Evolutionary conservation across 1,140 invertebrate genomes (phyloP).

Genomic region (Triops longicaudatus): DNA sequence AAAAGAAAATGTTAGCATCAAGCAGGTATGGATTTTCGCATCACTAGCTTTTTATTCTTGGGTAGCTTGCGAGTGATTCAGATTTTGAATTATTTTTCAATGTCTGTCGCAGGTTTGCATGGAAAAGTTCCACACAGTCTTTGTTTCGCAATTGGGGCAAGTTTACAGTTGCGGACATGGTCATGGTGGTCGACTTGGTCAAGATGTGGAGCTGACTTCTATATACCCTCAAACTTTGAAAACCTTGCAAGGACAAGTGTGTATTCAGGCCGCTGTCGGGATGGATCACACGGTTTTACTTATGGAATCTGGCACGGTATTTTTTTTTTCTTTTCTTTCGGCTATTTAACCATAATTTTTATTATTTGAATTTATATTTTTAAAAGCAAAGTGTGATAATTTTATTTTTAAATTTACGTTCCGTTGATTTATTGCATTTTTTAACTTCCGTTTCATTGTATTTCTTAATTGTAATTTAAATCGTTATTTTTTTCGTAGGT

Average conservation of each 20-base stretch:
- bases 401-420: no score
- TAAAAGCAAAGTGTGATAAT: no score
- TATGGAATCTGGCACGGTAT: slow-evolving; percentile 46
- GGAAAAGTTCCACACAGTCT: slow-evolving; percentile 62
- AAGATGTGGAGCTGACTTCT: slow-evolving; percentile 48
- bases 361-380: no score
- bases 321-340: no score
- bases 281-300: slow-evolving; percentile 59
- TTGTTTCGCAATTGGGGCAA: slow-evolving; percentile 47
- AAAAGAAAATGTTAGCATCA: slow-evolving; percentile 37
- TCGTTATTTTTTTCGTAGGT: slow-evolving; percentile 41
- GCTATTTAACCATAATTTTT: no score
- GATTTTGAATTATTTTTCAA: slow-evolving; percentile 30
- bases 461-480: slow-evolving; percentile 22
- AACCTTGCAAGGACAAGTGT: slow-evolving; percentile 36
- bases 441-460: no score
- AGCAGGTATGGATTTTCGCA: slow-evolving; percentile 33
- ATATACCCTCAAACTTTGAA: slow-evolving; percentile 48
- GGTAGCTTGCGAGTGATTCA: no score
- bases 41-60: slow-evolving; percentile 24
- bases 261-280: slow-evolving; percentile 39
- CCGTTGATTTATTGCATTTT: no score
- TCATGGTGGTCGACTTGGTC: slow-evolving; percentile 59
- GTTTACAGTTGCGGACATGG: slow-evolving; percentile 64
- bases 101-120: slow-evolving; percentile 46